Evolutionary conservation across 2,113 vertebrate species (phyloP), one percentile per base, ranked within the genome.

Genomic region (Ailuropoda melanoleuca): DNA sequence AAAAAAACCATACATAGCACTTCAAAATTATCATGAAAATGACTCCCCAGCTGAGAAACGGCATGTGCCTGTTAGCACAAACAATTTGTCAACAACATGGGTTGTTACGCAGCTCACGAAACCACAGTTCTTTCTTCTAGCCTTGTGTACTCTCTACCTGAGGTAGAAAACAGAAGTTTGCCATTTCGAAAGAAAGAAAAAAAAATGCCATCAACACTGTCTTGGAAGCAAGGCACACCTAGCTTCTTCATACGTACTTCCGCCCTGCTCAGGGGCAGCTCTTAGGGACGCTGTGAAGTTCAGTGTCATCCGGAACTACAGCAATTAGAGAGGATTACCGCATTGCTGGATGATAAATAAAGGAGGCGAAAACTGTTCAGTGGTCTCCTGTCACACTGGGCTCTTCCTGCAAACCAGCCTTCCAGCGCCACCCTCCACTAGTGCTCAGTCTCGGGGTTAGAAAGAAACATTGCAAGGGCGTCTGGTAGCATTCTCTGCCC

Each of bases 21-120:
- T 97, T 97, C 66, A 90, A 97, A 97, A 95, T 97, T 75, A 94
- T 50, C 92, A 97, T 81, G 95, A 95, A 95, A 97, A 96, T 85
- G 95, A 89, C 90, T 97, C 56, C 90, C 50, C 75, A 96, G 90
- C 96, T 98, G 91, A 98, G 96, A 97, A 97, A 62, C 2, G 17
- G 56, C 93, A 48, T 66, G 96, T 95, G 97, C 93, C 89, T 93
- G 39, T 97, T 96, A 95, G 90, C 92, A 95, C 95, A 96, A 93
- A 95, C 56, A 96, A 84, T 96, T 89, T 3, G 2, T 66, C 92
- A 93, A 87, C 66, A 93, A 34, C 86, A 1, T 56, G 75, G 84
- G 74, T 82, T 34, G 48, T 62, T 93, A 74, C 34, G 90, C 68
- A 88, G 74, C 84, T 93, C 95, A 90, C 96, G n/a, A n/a, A 97